Base-by-base conservation (phyloP, 2,113 vertebrate species). In the Sebastes fasciatus region DNA sequence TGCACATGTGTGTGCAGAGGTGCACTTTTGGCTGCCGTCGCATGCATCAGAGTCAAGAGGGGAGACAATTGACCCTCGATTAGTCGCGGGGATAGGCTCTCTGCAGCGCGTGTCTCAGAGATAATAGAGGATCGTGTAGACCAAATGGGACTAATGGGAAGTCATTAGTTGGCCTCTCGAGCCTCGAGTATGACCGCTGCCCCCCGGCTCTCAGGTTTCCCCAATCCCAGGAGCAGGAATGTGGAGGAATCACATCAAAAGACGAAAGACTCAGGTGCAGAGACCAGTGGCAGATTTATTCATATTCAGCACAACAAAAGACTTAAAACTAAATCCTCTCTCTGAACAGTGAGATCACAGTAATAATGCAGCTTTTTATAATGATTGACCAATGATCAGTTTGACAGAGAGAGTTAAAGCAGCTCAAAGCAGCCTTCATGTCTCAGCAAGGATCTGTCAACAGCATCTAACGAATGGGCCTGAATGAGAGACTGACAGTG, bases 1-100 rank as follows among this genome's bases (percentile, higher is more conserved):
- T 68, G 62, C 34, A 54, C 12, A 7, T 69, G 52, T 58, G 57
- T 58, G 16, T 67, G 52, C 1, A 26, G 12, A 54, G 49, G 76
- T 69, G 84, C 55, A 17, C 55, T 48, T 57, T 61, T 4, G 62
- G 51, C 77, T 6, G 67, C 80, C 14, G 77, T 70, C 64, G 61
- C 66, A 86, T 46, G 49, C 66, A 74, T 88, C 67, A 26, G 34
- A 70, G 82, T 82, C 17, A 43, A 65, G 61, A 74, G 77, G 71
- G 60, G 86, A 62, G 74, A 40, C 80, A 34, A 62, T 61, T 88
- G 91, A 94, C 88, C 88, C 79, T 68, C 43, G 43, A 94, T 94
- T 92, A 82, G 89, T 86, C n/a, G 61, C 42, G 74, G 86, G 81
- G 92, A 91, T 91, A 83, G 86, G 46, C 68, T 91, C 76, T 84